Base-by-base conservation (phyloP, 2,797 vertebrate genomes). In the Myripristis jacobus region DNA sequence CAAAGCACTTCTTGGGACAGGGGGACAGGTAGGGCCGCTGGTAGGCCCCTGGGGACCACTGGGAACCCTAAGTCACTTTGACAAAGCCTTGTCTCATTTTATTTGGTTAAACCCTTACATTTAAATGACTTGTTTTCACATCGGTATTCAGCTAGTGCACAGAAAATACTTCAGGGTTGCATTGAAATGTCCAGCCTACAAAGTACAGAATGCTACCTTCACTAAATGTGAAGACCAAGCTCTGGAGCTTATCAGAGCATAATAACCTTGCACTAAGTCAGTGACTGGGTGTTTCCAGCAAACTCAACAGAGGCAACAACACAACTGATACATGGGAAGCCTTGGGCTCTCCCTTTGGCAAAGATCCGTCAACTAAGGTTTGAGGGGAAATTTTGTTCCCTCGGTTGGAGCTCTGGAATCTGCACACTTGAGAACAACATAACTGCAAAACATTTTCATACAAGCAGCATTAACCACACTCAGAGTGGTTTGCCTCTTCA, bases 231-330 rank as follows among this genome's bases (percentile, higher is more conserved):
- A 81, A 73, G 70, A 65, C 71, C 68, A 69, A 76, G 67, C 73
- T 75, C 65, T 56, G 41, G 69, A 63, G 76, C 66, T 62, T 75
- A 59, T 81, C 67, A 71, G 56, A 65, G 43, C 69, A 73, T 62
- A 79, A 78, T 67, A 70, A 51, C 47, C n/a, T 25, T 77, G 70
- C 74, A 72, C 57, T 80, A 71, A 80, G 68, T 82, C 70, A 74
- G 73, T 29, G 41, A 22, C 68, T 68, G 55, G 65, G 16, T 61
- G 41, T 70, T 57, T 78, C 51, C 62, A 77, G 72, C 36, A 0
- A 8, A 46, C 64, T 70, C 78, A 85, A 58, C 79, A 63, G 55
- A 75, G 44, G 63, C 61, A 67, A 74, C 63, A 73, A 62, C 53
- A 65, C 18, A 31, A 27, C 53, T 55, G 27, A 31, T 55, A 55